Percentiles rank a stretch among this genome's conserved stretches.
These are phyloP conservation scores for Dendrophyllia cribrosa DNA, from an alignment of 64 coral and sea anemone species.

Conservation along the genomic window DNA sequence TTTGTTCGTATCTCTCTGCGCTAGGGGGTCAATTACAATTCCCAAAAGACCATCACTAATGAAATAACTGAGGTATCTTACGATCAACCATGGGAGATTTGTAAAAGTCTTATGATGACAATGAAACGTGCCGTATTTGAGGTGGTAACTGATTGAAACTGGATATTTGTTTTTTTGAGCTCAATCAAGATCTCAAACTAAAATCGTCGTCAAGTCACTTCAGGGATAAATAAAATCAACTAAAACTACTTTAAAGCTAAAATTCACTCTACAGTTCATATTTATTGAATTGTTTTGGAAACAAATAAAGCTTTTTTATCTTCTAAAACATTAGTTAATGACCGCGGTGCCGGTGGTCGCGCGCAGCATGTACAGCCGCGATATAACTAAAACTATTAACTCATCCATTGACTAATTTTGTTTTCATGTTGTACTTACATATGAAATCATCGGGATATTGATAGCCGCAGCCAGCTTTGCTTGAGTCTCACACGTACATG, in stretches of 20 bases:
- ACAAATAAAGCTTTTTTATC: neutral
- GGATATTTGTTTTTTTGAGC: neutral
- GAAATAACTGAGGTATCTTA: neutral
- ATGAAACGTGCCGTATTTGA: too few relatives aligned
- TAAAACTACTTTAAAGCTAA: neutral
- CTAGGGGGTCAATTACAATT: neutral
- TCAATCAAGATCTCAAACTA: neutral
- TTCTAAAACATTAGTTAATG: too few relatives aligned
- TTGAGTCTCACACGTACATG: constrained; percentile 45
- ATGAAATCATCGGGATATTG: constrained; percentile 62
- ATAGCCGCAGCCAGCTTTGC: constrained; percentile 30
- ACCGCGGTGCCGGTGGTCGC: too few relatives aligned
- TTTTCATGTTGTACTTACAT: constrained; percentile 57
- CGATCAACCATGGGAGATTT: neutral
- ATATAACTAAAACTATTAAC: neutral
- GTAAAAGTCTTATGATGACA: too few relatives aligned
- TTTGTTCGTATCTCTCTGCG: constrained; percentile 7
- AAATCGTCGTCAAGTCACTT: neutral
- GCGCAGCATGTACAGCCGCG: too few relatives aligned
- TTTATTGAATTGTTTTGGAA: neutral
- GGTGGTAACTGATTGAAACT: neutral
- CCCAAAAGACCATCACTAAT: neutral
- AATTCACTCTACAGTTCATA: neutral
- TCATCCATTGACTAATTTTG: neutral
- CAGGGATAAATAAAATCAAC: neutral